phyloP scores from a whole-genome alignment of 2,888 invertebrate genomes.

The Ecliptopera silaceata region DNA sequence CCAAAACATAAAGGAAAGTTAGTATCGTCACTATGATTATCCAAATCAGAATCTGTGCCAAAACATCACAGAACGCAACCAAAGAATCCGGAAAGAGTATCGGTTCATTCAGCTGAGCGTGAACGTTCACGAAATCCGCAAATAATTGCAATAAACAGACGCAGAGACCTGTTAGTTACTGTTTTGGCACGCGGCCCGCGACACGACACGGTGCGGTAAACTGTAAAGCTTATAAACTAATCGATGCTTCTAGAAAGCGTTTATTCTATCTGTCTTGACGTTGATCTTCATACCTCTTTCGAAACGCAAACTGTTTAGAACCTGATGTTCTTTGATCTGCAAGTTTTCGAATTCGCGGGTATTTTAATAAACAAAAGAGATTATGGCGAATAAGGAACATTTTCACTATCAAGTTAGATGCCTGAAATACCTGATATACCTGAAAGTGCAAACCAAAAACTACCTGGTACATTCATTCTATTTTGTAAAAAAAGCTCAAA shows the following conservation, averaged over 20 bases:
- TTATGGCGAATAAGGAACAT: too few relatives aligned
- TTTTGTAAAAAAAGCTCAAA: too few relatives aligned
- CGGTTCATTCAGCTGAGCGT: constrained; percentile 46
- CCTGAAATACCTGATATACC: too few relatives aligned
- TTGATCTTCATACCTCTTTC: neutral
- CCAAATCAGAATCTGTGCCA: constrained; percentile 6
- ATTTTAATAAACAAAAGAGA: too few relatives aligned
- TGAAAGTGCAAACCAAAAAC: too few relatives aligned
- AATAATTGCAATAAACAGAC: constrained; percentile 63
- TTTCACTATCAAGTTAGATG: too few relatives aligned
- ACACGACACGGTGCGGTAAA: constrained; percentile 50
- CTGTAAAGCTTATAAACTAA: constrained; percentile 50
- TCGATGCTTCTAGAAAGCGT: constrained; percentile 39
- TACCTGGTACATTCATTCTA: too few relatives aligned
- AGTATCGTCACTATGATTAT: neutral
- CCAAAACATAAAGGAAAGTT: neutral
- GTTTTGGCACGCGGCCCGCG: constrained; percentile 55
- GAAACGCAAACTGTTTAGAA: too few relatives aligned
- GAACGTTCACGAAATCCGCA: constrained; percentile 49
- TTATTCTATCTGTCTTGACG: constrained; percentile 3
- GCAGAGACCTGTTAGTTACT: constrained; percentile 47
- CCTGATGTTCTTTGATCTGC: too few relatives aligned
- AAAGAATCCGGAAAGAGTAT: constrained; percentile 28
- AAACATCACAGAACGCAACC: constrained; percentile 16
- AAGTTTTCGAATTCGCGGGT: too few relatives aligned